These are phyloP conservation scores for Ypsolopha scabrella DNA, from an alignment of 2,888 invertebrate genomes.

Conservation along the genomic window DNA sequence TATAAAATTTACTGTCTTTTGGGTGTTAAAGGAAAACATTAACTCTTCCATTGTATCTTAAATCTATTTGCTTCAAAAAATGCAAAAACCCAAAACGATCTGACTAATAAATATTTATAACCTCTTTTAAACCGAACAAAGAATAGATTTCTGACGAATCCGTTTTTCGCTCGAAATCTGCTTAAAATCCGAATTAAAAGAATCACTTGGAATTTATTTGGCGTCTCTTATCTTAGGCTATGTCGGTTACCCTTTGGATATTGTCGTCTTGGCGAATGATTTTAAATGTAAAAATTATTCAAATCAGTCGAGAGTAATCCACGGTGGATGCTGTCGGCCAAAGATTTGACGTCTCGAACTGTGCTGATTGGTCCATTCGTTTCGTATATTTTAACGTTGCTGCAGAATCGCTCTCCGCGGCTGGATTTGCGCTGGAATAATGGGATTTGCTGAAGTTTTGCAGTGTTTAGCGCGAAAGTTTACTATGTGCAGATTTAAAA, in stretches of 20 bases:
- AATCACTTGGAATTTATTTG: constrained; percentile 69
- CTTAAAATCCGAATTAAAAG: constrained; percentile 70
- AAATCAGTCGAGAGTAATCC: constrained; percentile 31
- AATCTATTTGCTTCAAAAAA: too few relatives aligned
- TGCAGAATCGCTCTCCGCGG: constrained; percentile 16
- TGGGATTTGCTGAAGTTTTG: background rate
- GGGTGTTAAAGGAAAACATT: too few relatives aligned
- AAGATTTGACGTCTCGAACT: constrained; percentile 50
- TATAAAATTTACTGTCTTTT: too few relatives aligned
- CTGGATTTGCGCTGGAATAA: constrained; percentile 12
- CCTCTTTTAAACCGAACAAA: constrained; percentile 38
- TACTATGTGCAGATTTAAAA: too few relatives aligned
- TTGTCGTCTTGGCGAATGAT: constrained; percentile 62
- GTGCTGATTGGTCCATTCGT: constrained; percentile 26
- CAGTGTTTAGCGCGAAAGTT: background rate
- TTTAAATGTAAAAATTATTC: constrained; percentile 72
- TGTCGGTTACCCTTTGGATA: constrained; percentile 68
- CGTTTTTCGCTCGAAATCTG: constrained; percentile 70
- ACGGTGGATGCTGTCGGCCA: constrained; percentile 49
- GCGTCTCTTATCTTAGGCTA: constrained; percentile 11
- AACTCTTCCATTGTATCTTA: too few relatives aligned
- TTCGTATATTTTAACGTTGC: constrained; percentile 29
- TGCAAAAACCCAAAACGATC: too few relatives aligned
- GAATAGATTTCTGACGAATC: constrained; percentile 50
- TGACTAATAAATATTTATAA: constrained; percentile 63